Conservation (phyloP, 64 coral and sea anemone species). For the Stichodactyla mertensii region DNA sequence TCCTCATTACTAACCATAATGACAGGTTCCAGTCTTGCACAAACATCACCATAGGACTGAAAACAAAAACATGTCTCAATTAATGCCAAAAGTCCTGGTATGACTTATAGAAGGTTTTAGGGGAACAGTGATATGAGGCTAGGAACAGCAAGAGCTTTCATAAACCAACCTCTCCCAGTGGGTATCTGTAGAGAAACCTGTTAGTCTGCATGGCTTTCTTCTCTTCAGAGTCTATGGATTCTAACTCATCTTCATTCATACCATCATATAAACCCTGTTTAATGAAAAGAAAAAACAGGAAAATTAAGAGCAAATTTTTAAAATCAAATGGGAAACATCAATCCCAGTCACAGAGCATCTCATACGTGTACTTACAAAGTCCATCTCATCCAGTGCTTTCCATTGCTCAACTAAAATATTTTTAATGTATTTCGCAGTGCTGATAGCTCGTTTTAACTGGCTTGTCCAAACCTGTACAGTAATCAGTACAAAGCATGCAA, state of each 20-base stretch:
- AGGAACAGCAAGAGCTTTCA: neutral
- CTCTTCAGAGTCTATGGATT: conserved; percentile 68
- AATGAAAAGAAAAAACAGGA: neutral
- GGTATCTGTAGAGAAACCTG: conserved; percentile 78
- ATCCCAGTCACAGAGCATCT: neutral
- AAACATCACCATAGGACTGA: conserved; percentile 79
- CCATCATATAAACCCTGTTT: conserved; percentile 68
- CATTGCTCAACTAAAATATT: conserved; percentile 57
- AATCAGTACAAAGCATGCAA: neutral
- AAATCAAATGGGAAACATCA: neutral
- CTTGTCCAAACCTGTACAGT: conserved; percentile 79
- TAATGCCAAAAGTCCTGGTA: no score
- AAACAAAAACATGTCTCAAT: neutral
- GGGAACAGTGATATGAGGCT: no score
- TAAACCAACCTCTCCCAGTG: conserved; percentile 65
- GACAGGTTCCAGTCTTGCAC: conserved; percentile 73
- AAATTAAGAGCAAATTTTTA: neutral
- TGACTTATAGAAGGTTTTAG: no score
- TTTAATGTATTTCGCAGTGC: conserved; percentile 74
- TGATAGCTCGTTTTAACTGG: conserved; percentile 63
- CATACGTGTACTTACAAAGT: conserved; percentile 47
- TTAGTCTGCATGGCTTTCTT: conserved; percentile 56
- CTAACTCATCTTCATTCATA: conserved; percentile 54
- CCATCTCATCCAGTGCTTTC: conserved; percentile 93
- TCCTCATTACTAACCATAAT: conserved; percentile 63